These are phyloP conservation scores for Ectropis crepuscularia DNA, from an alignment of 2,888 invertebrate species.

Conservation along the genomic window DNA sequence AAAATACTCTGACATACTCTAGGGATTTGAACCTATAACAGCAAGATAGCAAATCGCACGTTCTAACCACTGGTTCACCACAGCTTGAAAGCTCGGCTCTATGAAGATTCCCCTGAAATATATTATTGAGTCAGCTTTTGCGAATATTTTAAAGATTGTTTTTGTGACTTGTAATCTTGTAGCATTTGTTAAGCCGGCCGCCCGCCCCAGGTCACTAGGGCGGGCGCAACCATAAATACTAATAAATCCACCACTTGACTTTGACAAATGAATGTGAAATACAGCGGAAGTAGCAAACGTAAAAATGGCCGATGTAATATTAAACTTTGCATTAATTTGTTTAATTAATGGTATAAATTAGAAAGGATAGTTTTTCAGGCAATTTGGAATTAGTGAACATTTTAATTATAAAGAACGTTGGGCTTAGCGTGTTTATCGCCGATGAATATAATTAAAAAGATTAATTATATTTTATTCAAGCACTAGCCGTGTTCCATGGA, in stretches of 20 bases:
- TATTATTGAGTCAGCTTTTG: no score
- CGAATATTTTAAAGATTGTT: neutral
- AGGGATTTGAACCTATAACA: no score
- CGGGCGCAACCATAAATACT: conserved; percentile 59
- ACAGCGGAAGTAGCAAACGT: conserved; percentile 44
- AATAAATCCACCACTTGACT: conserved; percentile 68
- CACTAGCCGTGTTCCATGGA: no score
- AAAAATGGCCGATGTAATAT: conserved; percentile 40
- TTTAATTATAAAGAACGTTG: conserved; percentile 17
- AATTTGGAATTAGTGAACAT: conserved; percentile 21
- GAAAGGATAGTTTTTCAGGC: conserved; percentile 28
- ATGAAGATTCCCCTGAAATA: no score
- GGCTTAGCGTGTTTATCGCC: neutral
- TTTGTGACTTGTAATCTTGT: conserved; percentile 4
- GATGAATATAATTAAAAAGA: no score
- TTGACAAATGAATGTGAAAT: conserved; percentile 65
- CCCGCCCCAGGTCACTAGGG: conserved; percentile 56
- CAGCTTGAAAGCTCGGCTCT: no score
- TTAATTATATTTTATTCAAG: no score
- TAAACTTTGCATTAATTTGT: conserved; percentile 34
- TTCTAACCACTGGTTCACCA: no score
- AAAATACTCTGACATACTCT: no score
- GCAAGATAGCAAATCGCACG: no score
- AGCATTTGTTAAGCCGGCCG: conserved; percentile 2
- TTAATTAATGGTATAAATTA: conserved; percentile 31